These are phyloP conservation scores for Halocynthia roretzi DNA, from an alignment of 23 tunicate genomes.

Conservation along the genomic window DNA sequence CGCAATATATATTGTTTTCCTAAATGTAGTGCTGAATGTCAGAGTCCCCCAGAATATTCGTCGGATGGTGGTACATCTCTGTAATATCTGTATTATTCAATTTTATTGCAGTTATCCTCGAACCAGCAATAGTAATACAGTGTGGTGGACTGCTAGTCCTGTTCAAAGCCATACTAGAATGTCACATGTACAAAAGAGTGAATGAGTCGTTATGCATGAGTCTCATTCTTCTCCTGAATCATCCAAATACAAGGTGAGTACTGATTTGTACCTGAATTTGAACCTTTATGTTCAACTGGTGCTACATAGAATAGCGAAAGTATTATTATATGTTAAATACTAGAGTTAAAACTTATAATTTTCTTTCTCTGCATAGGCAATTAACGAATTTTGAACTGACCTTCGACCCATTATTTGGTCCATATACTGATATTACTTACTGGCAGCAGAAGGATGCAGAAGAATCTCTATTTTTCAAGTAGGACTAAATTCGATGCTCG, in stretches of 20 bases:
- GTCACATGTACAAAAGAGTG: conserved; percentile 78
- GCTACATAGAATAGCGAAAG: neutral
- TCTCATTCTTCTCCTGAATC: conserved; percentile 68
- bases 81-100: too few relatives aligned
- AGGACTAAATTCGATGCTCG: neutral
- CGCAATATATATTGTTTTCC: too few relatives aligned
- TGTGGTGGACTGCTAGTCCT: conserved; percentile 70
- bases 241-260: conserved; percentile 51
- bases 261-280: neutral
- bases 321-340: neutral
- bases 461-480: conserved; percentile 15
- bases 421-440: conserved; percentile 80
- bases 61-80: too few relatives aligned
- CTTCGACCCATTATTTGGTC: conserved; percentile 58
- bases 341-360: neutral
- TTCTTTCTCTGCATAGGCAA: conserved; percentile 8
- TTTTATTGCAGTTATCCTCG: conserved; percentile 45
- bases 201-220: conserved; percentile 69
- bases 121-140: conserved; percentile 67
- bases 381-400: conserved; percentile 29
- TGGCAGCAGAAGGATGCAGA: conserved; percentile 86
- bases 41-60: too few relatives aligned
- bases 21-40: too few relatives aligned
- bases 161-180: conserved; percentile 69
- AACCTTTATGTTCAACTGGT: neutral